Evolutionary conservation across 2,797 vertebrate species (phyloP).

Genomic region (Margarornis squamiger): DNA sequence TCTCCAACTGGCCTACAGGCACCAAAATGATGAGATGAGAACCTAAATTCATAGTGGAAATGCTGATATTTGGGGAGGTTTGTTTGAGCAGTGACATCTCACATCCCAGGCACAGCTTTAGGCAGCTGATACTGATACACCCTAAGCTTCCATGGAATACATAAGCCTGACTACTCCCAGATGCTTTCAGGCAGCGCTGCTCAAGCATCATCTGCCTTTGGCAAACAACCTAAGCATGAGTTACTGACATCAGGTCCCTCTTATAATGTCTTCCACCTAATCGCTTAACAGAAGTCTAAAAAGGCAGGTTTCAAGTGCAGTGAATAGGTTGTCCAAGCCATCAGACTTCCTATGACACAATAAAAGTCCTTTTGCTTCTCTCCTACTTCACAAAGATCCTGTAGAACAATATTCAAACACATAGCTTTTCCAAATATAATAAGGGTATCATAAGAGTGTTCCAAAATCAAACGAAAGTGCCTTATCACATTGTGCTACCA

Average conservation of each 20-base stretch:
- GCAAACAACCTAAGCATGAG: not conserved
- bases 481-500: not conserved
- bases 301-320: not conserved
- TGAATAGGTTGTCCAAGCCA: not conserved
- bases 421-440: not conserved
- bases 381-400: not conserved
- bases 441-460: not conserved
- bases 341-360: not conserved
- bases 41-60: not conserved
- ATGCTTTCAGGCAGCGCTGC: not conserved
- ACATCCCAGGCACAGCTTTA: not conserved
- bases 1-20: not conserved
- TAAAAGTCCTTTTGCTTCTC: not conserved
- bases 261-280: not conserved
- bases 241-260: not conserved
- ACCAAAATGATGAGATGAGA: not conserved
- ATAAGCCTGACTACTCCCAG: not conserved
- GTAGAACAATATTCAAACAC: not conserved
- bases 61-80: not conserved
- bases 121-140: not conserved
- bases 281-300: not conserved
- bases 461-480: not conserved
- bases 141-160: not conserved
- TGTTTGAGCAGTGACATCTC: not conserved
- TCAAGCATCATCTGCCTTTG: not conserved